Conservation (phyloP, 2,113 vertebrate genomes). For the Stigmatopora argus region DNA sequence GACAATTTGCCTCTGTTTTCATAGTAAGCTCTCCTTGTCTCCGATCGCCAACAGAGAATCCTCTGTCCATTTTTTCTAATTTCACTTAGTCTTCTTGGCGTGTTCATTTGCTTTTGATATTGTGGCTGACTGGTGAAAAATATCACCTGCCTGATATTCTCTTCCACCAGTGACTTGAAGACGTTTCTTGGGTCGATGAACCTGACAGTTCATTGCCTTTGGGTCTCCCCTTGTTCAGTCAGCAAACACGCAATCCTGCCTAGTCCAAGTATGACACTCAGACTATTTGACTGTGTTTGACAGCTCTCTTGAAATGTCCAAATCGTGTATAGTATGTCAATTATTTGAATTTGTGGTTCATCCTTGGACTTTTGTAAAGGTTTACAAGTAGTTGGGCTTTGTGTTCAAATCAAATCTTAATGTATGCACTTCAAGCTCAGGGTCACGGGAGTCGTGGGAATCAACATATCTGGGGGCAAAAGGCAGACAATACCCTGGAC, state of each 20-base stretch:
- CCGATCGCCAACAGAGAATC: slow-evolving; percentile 42
- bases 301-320: slow-evolving; percentile 49
- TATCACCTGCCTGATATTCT: slow-evolving; percentile 47
- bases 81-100: slow-evolving; percentile 42
- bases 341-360: slow-evolving; percentile 39
- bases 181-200: slow-evolving; percentile 58
- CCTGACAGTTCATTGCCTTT: slow-evolving; percentile 63
- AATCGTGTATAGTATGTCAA: slow-evolving; percentile 27
- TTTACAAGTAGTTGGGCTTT: background rate
- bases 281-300: slow-evolving; percentile 47
- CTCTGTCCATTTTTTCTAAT: slow-evolving; percentile 42
- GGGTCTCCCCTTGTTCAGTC: slow-evolving; percentile 53
- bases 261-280: slow-evolving; percentile 46
- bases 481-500: background rate
- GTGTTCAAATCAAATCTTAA: slow-evolving; percentile 8
- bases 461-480: background rate
- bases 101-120: slow-evolving; percentile 44
- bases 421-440: background rate
- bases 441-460: background rate
- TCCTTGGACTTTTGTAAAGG: slow-evolving; percentile 16
- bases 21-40: slow-evolving; percentile 49
- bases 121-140: slow-evolving; percentile 23
- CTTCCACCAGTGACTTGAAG: slow-evolving; percentile 28
- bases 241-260: slow-evolving; percentile 47
- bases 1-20: slow-evolving; percentile 60